Percentiles rank a stretch among this genome's conserved stretches.
phyloP scores from a whole-genome alignment of 2,888 invertebrate species.

The Horisme vitalbata region DNA sequence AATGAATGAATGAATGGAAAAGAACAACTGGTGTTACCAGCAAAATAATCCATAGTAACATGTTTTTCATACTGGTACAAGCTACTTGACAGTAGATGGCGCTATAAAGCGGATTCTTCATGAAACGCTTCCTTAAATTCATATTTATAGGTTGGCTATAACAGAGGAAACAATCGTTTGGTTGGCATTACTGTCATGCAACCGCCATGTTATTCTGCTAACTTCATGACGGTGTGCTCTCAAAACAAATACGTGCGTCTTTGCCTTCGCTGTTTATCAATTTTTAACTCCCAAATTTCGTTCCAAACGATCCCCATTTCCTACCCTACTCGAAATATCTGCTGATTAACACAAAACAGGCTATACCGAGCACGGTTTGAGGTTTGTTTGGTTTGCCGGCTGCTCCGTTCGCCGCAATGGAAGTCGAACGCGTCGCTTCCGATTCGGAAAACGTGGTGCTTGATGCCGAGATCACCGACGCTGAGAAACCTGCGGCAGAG shows the following conservation, averaged over 20 bases:
- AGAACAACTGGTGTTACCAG: too few species aligned
- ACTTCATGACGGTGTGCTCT: conserved; percentile 68
- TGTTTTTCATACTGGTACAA: too few species aligned
- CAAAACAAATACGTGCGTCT: conserved; percentile 76
- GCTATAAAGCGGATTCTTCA: too few species aligned
- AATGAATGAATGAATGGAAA: too few species aligned
- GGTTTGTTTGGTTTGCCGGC: conserved; percentile 41
- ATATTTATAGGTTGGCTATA: conserved; percentile 12
- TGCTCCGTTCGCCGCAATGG: conserved; percentile 63
- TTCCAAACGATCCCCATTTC: conserved; percentile 3
- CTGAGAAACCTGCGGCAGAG: conserved; percentile 61
- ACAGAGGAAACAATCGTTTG: conserved; percentile 10
- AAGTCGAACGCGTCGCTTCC: conserved; percentile 71
- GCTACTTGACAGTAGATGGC: too few species aligned
- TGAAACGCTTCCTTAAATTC: conserved; percentile 8
- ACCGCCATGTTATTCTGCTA: conserved; percentile 65
- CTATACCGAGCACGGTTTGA: conserved; percentile 19
- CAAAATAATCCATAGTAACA: too few species aligned
- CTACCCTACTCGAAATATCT: too few species aligned
- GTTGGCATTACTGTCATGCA: conserved; percentile 44
- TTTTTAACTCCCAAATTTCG: conserved; percentile 29
- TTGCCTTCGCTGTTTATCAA: conserved; percentile 53
- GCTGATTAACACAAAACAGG: conserved; percentile 2
- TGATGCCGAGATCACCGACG: conserved; percentile 38
- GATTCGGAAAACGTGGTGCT: conserved; percentile 79